phyloP scores from a whole-genome alignment of 2,113 vertebrate genomes.

The Leucoraja erinaceus region DNA sequence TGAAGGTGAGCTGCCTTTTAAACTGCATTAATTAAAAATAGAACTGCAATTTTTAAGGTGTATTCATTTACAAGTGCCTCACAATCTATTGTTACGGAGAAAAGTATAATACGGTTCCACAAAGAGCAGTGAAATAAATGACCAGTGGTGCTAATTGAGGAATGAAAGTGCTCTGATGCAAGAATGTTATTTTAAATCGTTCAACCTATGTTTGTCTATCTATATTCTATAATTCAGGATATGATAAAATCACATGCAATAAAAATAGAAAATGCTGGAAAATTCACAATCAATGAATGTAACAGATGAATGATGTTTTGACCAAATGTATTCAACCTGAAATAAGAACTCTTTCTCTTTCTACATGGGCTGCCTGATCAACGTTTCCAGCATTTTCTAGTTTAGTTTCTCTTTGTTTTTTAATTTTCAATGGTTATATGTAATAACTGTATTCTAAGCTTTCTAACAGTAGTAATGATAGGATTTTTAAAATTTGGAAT shows the following conservation, averaged over 20 bases:
- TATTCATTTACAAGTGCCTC: background rate
- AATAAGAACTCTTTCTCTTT: background rate
- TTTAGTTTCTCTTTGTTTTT: too few relatives aligned
- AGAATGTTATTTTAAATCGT: background rate
- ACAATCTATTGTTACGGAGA: background rate
- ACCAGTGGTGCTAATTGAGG: background rate
- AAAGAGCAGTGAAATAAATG: background rate
- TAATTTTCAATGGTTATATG: background rate
- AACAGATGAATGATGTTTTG: too few relatives aligned
- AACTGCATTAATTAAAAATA: background rate
- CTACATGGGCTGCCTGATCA: background rate
- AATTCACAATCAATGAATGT: too few relatives aligned
- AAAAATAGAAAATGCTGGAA: too few relatives aligned
- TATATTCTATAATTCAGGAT: background rate
- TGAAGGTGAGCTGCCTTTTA: conserved; percentile 22
- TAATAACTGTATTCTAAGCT: too few relatives aligned
- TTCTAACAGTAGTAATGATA: background rate
- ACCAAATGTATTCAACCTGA: too few relatives aligned
- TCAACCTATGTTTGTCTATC: background rate
- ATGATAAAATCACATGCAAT: background rate
- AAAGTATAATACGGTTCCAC: background rate
- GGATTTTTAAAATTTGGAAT: background rate
- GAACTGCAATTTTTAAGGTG: background rate
- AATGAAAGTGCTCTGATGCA: background rate
- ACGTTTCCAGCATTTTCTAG: too few relatives aligned